Conservation (phyloP, 2,797 vertebrate species). For the Cetoscarus ocellatus region DNA sequence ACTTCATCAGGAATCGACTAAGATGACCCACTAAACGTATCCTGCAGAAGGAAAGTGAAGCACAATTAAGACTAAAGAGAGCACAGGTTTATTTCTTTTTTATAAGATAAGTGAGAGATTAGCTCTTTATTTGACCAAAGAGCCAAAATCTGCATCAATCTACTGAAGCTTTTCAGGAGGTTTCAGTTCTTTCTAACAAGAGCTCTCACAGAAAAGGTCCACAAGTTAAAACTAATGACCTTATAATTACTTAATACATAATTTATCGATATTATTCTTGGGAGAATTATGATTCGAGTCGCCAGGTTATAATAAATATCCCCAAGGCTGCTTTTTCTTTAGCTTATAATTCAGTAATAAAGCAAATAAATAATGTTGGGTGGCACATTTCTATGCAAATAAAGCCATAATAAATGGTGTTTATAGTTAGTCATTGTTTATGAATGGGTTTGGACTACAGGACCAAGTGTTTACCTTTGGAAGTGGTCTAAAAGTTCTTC, state of each 20-base stretch:
- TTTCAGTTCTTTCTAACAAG: neutral
- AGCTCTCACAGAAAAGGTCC: neutral
- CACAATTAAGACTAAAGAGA: constrained; percentile 5
- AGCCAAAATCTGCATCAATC: neutral
- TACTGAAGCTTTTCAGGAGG: constrained; percentile 1
- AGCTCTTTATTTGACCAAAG: neutral
- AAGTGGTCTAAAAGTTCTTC: neutral
- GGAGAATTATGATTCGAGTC: neutral
- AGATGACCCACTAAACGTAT: constrained; percentile 50
- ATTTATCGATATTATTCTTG: neutral
- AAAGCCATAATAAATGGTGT: neutral
- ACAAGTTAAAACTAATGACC: neutral
- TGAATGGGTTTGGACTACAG: constrained; percentile 5
- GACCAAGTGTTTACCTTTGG: neutral
- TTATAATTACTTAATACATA: neutral
- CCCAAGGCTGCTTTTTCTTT: neutral
- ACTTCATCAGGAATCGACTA: constrained; percentile 54
- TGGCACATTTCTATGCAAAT: neutral
- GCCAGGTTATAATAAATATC: neutral
- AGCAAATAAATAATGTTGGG: too few relatives aligned
- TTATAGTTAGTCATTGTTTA: constrained; percentile 9
- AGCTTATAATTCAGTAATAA: too few relatives aligned
- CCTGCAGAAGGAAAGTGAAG: constrained; percentile 3
- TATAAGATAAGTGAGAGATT: constrained; percentile 21
- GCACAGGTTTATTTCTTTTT: neutral